Evolutionary conservation across 2,888 invertebrate species (phyloP).

Genomic region (Eilema griseolum): DNA sequence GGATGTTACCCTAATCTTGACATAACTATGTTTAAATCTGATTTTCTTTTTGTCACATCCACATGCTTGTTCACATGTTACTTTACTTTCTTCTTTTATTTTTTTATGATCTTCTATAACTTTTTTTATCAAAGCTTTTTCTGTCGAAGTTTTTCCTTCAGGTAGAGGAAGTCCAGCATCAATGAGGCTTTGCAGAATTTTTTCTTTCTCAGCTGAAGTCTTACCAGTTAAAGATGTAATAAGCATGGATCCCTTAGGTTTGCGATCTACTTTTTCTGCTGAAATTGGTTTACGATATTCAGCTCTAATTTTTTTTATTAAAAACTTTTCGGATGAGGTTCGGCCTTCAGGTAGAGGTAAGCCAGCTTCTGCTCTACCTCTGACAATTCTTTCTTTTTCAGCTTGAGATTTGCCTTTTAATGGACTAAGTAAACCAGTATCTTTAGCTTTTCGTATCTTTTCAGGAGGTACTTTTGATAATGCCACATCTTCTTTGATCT

Average conservation of each 20-base stretch:
- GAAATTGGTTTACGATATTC: background rate
- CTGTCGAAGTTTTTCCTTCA: slow-evolving; percentile 49
- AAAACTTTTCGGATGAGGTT: slow-evolving; percentile 4
- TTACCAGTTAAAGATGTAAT: slow-evolving; percentile 60
- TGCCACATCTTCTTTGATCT: slow-evolving; percentile 28
- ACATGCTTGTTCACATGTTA: slow-evolving; percentile 71
- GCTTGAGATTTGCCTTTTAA: slow-evolving; percentile 56
- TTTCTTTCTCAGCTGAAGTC: slow-evolving; percentile 56
- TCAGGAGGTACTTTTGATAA: slow-evolving; percentile 28
- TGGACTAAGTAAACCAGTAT: slow-evolving; percentile 46
- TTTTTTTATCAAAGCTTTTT: slow-evolving; percentile 48
- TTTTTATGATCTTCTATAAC: slow-evolving; percentile 55
- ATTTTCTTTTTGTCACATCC: slow-evolving; percentile 77
- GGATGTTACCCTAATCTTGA: slow-evolving; percentile 74
- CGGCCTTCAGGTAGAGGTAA: slow-evolving; percentile 47
- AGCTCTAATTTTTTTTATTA: slow-evolving; percentile 9
- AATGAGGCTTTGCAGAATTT: slow-evolving; percentile 57
- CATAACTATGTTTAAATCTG: slow-evolving; percentile 74
- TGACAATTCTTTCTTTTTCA: slow-evolving; percentile 61
- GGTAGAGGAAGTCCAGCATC: slow-evolving; percentile 59
- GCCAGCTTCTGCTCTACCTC: slow-evolving; percentile 59
- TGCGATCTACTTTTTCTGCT: background rate
- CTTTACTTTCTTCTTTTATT: slow-evolving; percentile 44
- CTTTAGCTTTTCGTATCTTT: slow-evolving; percentile 28
- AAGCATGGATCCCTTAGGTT: slow-evolving; percentile 11